Conservation (phyloP, 2,888 invertebrate genomes). For the Caenorhabditis japonica region DNA sequence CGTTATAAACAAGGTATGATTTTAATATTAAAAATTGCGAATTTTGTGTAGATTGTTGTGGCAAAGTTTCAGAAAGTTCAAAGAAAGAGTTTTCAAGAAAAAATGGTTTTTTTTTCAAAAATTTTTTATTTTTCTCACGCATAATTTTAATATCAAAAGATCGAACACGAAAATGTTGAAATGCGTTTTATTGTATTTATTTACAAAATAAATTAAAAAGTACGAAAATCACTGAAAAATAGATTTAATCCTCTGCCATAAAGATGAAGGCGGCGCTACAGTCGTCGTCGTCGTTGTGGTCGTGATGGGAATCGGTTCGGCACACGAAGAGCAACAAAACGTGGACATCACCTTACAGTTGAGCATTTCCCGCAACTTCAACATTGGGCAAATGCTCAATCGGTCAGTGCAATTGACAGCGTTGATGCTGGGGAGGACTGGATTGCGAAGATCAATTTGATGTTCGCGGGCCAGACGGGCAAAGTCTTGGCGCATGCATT, state of each 20-base stretch:
- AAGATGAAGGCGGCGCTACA: conserved; percentile 2
- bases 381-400: conserved; percentile 31
- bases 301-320: conserved; percentile 20
- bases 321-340: conserved; percentile 44
- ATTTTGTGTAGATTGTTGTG: too few species aligned
- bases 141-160: too few species aligned
- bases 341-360: conserved; percentile 46
- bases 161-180: too few species aligned
- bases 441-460: conserved; percentile 26
- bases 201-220: conserved; percentile 7
- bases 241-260: conserved; percentile 39
- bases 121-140: too few species aligned
- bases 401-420: conserved; percentile 32
- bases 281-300: conserved; percentile 23
- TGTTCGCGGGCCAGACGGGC: conserved; percentile 15
- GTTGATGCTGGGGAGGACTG: conserved; percentile 7
- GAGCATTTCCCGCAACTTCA: conserved; percentile 37
- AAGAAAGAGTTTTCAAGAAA: too few species aligned
- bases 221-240: conserved; percentile 32
- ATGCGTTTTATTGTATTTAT: too few species aligned
- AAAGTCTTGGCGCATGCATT: conserved; percentile 58
- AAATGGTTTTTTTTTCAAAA: too few species aligned
- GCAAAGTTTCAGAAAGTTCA: too few species aligned
- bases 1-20: too few species aligned
- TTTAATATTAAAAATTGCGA: too few species aligned